Percentiles rank a stretch among this genome's conserved stretches.
Conservation (phyloP, 2,113 vertebrate genomes). For the Catharus fuscescens region DNA sequence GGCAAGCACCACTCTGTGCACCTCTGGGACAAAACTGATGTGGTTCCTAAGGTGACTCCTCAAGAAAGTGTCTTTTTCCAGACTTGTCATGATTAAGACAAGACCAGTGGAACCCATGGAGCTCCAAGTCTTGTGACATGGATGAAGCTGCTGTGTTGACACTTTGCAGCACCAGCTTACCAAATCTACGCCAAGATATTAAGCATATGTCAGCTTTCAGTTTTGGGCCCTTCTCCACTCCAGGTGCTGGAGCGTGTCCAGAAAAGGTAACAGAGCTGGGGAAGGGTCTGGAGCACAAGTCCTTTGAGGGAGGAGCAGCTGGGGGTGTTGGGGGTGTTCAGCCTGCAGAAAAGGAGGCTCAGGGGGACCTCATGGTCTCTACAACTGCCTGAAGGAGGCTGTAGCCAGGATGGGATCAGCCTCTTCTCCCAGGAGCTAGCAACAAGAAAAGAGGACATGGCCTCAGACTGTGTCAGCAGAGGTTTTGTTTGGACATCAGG, state of each 20-base stretch:
- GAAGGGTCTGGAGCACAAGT: background rate
- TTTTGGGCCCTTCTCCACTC: background rate
- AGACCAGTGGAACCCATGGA: background rate
- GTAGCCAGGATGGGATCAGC: background rate
- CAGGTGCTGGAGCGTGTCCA: fast-evolving
- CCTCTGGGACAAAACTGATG: background rate
- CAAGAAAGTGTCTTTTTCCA: background rate
- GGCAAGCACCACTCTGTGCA: background rate
- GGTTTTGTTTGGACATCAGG: background rate
- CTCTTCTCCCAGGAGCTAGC: background rate
- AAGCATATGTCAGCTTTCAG: background rate
- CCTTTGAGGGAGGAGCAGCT: background rate
- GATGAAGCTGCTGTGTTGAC: background rate
- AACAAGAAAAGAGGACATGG: background rate
- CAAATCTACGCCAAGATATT: background rate
- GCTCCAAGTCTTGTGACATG: background rate
- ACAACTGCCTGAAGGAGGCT: background rate
- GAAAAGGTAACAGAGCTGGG: fast-evolving
- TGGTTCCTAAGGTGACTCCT: background rate
- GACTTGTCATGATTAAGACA: background rate
- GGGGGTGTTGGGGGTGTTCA: background rate
- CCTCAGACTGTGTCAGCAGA: background rate
- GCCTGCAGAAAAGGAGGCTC: background rate
- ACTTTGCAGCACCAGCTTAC: background rate
- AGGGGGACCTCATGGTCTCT: fast-evolving